Conservation (phyloP, 2,888 invertebrate species). For the Nemapogon koenigi region DNA sequence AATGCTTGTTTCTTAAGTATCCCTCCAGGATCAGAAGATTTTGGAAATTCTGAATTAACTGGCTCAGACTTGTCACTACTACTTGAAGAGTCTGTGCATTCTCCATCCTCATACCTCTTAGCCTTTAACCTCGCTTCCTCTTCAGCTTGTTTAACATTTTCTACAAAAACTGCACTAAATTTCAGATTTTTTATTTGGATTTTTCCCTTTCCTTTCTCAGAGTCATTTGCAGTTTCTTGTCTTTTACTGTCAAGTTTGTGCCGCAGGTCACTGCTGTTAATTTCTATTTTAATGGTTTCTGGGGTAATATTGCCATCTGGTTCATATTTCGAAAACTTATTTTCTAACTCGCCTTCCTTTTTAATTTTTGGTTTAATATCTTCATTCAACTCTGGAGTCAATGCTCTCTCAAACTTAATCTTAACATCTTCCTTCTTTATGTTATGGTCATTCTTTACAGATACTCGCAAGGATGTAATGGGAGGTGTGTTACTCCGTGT, state of each 20-base stretch:
- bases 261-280: constrained; percentile 26
- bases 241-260: too few species aligned
- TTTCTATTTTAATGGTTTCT: constrained; percentile 25
- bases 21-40: constrained; percentile 52
- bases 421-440: too few species aligned
- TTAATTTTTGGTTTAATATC: constrained; percentile 15
- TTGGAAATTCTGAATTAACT: constrained; percentile 47
- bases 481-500: constrained; percentile 21
- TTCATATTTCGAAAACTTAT: constrained; percentile 18
- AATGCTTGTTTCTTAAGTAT: constrained; percentile 48
- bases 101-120: constrained; percentile 69
- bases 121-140: constrained; percentile 67
- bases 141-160: constrained; percentile 69
- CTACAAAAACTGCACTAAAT: constrained; percentile 70
- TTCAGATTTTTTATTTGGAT: constrained; percentile 75
- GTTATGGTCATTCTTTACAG: too few species aligned
- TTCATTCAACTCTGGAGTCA: constrained; percentile 16
- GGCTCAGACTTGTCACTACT: constrained; percentile 40
- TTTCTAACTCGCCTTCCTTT: constrained; percentile 13
- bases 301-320: constrained; percentile 1
- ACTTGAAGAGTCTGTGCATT: constrained; percentile 57
- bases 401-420: too few species aligned
- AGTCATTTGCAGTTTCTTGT: constrained; percentile 28
- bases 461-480: constrained; percentile 17
- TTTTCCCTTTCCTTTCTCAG: constrained; percentile 56